Base-by-base conservation (phyloP, 2,888 invertebrate species). In the Diachrysia chrysitis region DNA sequence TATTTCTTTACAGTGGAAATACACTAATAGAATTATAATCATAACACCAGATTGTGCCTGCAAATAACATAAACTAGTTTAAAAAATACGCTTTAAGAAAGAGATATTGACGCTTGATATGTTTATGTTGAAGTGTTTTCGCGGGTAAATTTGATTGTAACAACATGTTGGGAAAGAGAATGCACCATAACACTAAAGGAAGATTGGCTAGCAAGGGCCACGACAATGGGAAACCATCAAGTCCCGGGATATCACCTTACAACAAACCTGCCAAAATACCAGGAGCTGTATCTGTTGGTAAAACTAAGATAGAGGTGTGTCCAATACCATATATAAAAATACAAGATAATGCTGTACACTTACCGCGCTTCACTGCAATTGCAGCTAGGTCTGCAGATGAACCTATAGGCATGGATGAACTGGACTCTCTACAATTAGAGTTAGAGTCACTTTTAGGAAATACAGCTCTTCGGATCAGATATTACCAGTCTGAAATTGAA, bases 361-460 rank as follows among this genome's bases (percentile, higher is more conserved):
- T 98, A 71, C 97, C 98, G 10, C 96, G 97, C 51, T 97, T 97
- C 81, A 94, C 96, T 7, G 93, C 96, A 62, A 96, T 97, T 25
- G 91, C 98, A 58, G 96, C 96, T 14, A 96, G 97, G 64, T 96
- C 96, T 37, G 95, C 96, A 2, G 97, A 97, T 68, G 98, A 98
- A 84, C 96, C 97, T 4, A 96, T 99, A 70, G 97, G 97, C 19
- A 97, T 98, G 95, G 99, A 99, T 83, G 99, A 99, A 87, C 93
- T 99, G 58, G 98, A 99, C 89, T 96, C 96, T 1, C 93, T 99
- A 12, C 99, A 99, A 89, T 93, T 97, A 60, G 99, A 99, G 89
- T 92, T 99, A 60, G 99, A 99, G 91, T 97, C 97, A 23, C 93
- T 99, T 59, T 95, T 99, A 25, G 98, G 98, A 0, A 97, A 97